These are phyloP conservation scores for Palaemon carinicauda DNA, from an alignment of 1,140 invertebrate genomes.

Conservation along the genomic window DNA sequence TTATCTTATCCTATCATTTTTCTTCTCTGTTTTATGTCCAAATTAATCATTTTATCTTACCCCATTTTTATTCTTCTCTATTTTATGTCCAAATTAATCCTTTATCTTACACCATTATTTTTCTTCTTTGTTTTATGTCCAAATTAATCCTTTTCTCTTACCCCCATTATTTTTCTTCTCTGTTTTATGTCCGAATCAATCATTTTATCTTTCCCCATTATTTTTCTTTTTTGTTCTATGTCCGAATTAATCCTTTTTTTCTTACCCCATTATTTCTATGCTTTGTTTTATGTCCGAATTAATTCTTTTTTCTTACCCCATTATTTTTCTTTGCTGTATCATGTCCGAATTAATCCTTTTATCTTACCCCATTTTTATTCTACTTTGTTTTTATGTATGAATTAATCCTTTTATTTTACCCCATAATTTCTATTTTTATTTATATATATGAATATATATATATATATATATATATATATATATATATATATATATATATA, in stretches of 20 bases:
- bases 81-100: too few relatives aligned
- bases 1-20: background rate
- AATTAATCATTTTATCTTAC: background rate
- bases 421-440: too few relatives aligned
- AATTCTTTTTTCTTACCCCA: background rate
- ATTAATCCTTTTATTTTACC: too few relatives aligned
- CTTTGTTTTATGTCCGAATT: background rate
- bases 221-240: background rate
- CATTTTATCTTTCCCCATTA: background rate
- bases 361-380: too few relatives aligned
- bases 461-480: too few relatives aligned
- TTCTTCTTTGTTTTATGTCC: too few relatives aligned
- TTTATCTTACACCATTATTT: background rate
- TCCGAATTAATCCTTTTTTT: background rate
- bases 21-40: background rate
- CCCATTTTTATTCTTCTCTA: background rate
- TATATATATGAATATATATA: too few relatives aligned
- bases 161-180: background rate
- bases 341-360: too few relatives aligned
- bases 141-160: too few relatives aligned
- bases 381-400: too few relatives aligned
- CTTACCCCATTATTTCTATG: background rate
- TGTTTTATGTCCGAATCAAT: background rate
- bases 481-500: too few relatives aligned
- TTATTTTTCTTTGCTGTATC: too few relatives aligned